Evolutionary conservation across 2,888 invertebrate genomes (phyloP).

Genomic region (Caenorhabditis parvicauda): DNA sequence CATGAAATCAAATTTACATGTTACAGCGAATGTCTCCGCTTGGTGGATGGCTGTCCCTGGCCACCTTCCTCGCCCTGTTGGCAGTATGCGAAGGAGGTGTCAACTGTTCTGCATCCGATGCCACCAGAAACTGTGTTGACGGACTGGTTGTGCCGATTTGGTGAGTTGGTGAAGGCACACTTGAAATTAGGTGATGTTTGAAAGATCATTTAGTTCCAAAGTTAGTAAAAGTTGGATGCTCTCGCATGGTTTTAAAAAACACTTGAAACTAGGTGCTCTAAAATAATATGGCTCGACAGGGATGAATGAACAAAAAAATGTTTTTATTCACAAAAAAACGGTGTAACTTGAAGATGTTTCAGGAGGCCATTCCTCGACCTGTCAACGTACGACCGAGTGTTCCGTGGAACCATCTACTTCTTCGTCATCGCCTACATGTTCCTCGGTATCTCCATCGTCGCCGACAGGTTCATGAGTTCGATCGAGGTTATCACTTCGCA

Average conservation of each 20-base stretch:
- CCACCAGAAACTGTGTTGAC: constrained; percentile 71
- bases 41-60: constrained; percentile 46
- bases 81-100: constrained; percentile 46
- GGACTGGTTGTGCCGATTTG: constrained; percentile 86
- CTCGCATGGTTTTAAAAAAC: too few species aligned
- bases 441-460: constrained; percentile 96
- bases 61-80: constrained; percentile 33
- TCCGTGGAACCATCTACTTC: constrained; percentile 84
- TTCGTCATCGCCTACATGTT: constrained; percentile 85
- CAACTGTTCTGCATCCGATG: constrained; percentile 61
- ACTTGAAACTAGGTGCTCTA: too few species aligned
- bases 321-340: too few species aligned
- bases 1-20: too few species aligned
- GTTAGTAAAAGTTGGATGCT: background rate
- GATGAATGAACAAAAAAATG: too few species aligned
- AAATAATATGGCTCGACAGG: too few species aligned
- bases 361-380: constrained; percentile 61
- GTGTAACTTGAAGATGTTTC: too few species aligned
- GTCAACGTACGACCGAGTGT: constrained; percentile 41
- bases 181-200: background rate
- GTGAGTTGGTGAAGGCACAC: constrained; percentile 67
- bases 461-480: constrained; percentile 97
- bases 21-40: constrained; percentile 47
- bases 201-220: background rate
- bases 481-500: constrained; percentile 92